Percentiles rank a stretch among this genome's conserved stretches.
These are phyloP conservation scores for Tethea ocularis DNA, from an alignment of 2,888 invertebrate genomes.

Conservation along the genomic window DNA sequence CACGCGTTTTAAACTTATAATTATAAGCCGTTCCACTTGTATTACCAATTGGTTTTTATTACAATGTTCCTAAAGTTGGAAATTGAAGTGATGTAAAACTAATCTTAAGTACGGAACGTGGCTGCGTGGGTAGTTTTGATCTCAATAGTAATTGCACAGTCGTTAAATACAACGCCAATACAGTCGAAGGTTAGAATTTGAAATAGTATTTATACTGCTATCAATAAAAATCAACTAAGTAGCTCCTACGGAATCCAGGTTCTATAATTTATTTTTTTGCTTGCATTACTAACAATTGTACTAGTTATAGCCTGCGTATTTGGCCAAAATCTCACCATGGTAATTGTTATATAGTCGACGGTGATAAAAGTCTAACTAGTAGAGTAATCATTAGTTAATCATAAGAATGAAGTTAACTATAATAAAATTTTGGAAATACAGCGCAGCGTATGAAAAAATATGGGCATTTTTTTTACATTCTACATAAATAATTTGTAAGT, in stretches of 20 bases:
- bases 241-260: not conserved
- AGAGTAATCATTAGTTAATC: too few species aligned
- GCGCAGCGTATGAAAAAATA: too few species aligned
- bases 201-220: not conserved
- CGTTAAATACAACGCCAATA: not conserved
- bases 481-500: too few species aligned
- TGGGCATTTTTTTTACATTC: too few species aligned
- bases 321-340: too few species aligned
- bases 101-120: not conserved
- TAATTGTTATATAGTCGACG: too few species aligned
- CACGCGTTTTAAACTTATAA: conserved; percentile 52
- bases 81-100: not conserved
- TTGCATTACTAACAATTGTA: not conserved
- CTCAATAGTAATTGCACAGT: conserved; percentile 1
- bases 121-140: not conserved
- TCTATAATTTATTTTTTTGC: not conserved
- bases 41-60: conserved; percentile 23
- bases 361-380: too few species aligned
- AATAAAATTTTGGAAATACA: too few species aligned
- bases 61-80: not conserved
- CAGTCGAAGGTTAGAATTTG: not conserved
- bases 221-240: not conserved
- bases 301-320: too few species aligned
- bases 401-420: too few species aligned
- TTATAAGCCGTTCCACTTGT: conserved; percentile 38